Percentiles rank a stretch among this genome's conserved stretches.
Evolutionary conservation across 2,888 invertebrate species (phyloP).

Genomic region (Dryobota labecula): DNA sequence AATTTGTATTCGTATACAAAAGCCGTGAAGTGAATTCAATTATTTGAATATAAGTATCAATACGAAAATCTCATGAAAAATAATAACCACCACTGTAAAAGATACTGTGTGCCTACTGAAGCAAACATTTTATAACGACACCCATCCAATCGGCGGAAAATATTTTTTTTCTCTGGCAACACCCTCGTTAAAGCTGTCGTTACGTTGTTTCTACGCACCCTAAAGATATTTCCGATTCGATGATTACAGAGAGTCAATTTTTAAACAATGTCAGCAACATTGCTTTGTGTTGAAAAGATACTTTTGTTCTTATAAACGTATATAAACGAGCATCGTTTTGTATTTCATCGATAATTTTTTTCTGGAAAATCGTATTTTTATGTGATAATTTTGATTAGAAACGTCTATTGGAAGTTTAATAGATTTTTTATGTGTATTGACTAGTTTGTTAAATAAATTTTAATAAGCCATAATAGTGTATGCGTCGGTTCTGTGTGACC

Average conservation of each 20-base stretch:
- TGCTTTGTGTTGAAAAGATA: constrained; percentile 53
- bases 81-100: constrained; percentile 55
- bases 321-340: constrained; percentile 26
- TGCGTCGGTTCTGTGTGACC: neutral
- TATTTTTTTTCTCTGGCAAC: constrained; percentile 69
- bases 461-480: neutral
- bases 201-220: constrained; percentile 69
- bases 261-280: constrained; percentile 63
- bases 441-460: neutral
- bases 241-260: constrained; percentile 71
- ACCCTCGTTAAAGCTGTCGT: constrained; percentile 72
- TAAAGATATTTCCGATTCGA: constrained; percentile 71
- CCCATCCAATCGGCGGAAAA: constrained; percentile 71
- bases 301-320: constrained; percentile 45
- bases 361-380: constrained; percentile 9
- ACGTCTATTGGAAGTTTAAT: neutral
- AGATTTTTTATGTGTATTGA: neutral
- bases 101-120: constrained; percentile 64
- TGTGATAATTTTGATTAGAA: neutral
- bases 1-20: neutral
- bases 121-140: constrained; percentile 77
- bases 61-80: constrained; percentile 51
- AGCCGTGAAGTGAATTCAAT: constrained; percentile 6
- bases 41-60: constrained; percentile 34
- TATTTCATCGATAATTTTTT: constrained; percentile 25